Evolutionary conservation across 1,140 invertebrate species (phyloP).

Genomic region (Drosophila arawakana): DNA sequence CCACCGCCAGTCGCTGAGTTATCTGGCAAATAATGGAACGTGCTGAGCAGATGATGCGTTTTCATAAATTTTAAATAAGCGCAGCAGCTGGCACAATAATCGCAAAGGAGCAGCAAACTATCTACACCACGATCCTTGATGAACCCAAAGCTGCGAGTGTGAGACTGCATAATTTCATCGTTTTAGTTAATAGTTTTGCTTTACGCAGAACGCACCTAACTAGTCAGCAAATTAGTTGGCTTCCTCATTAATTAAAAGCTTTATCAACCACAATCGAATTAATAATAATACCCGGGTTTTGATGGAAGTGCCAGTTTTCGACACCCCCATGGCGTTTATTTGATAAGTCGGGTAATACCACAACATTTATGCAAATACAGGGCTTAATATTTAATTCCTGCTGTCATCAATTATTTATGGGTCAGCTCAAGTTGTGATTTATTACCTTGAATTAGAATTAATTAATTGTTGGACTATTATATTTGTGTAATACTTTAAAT

Average conservation of each 20-base stretch:
- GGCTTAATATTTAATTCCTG: neutral
- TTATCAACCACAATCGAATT: constrained; percentile 1
- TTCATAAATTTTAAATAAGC: constrained; percentile 83
- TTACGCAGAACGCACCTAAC: constrained; percentile 28
- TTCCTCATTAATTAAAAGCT: constrained; percentile 54
- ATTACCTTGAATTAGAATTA: constrained; percentile 8
- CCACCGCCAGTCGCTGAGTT: constrained; percentile 75
- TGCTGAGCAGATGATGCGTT: constrained; percentile 82
- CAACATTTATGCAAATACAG: neutral
- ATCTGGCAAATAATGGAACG: constrained; percentile 82
- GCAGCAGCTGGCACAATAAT: constrained; percentile 48
- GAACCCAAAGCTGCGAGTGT: constrained; percentile 22
- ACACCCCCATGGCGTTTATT: neutral
- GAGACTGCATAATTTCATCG: constrained; percentile 63
- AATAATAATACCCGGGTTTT: constrained; percentile 4
- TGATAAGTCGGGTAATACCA: constrained; percentile 6
- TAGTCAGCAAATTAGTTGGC: constrained; percentile 23
- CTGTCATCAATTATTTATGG: constrained; percentile 3
- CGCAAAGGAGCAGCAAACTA: constrained; percentile 32
- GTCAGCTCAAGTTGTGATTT: constrained; percentile 1
- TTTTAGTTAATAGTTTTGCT: constrained; percentile 58
- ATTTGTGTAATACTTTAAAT: too few relatives aligned
- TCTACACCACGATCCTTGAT: constrained; percentile 17
- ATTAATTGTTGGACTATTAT: neutral
- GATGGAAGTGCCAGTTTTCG: neutral